These are phyloP conservation scores for Hanleya hanleyi DNA, from an alignment of 2,888 invertebrate species.

Conservation along the genomic window DNA sequence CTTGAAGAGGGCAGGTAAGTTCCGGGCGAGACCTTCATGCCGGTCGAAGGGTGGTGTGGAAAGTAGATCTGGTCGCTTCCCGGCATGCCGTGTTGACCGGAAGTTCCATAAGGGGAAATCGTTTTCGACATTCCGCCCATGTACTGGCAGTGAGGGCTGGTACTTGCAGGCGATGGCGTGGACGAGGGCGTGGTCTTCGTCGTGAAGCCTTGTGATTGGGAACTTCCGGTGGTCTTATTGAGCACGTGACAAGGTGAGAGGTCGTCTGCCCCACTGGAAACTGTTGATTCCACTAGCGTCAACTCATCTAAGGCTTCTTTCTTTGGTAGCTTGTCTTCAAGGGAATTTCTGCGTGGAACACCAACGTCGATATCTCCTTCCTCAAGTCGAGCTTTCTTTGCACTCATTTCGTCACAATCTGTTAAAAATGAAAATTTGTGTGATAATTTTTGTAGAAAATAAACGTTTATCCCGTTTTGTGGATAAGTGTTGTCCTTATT, in stretches of 20 bases:
- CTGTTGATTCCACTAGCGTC: slow-evolving; percentile 23
- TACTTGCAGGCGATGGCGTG: slow-evolving; percentile 22
- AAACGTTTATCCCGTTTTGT: too few species aligned
- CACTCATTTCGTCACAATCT: slow-evolving; percentile 14
- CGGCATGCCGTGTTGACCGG: slow-evolving; percentile 39
- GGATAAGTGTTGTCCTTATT: too few species aligned
- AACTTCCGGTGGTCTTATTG: slow-evolving; percentile 28
- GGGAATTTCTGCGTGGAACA: background rate
- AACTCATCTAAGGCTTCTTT: slow-evolving; percentile 41
- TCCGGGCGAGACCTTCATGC: slow-evolving; percentile 39
- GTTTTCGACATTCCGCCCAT: slow-evolving; percentile 39
- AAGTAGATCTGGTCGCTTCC: slow-evolving; percentile 60
- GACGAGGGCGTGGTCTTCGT: slow-evolving; percentile 24
- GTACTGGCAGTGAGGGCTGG: slow-evolving; percentile 51
- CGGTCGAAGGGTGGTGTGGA: slow-evolving; percentile 59
- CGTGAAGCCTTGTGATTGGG: slow-evolving; percentile 16
- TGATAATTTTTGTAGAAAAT: too few species aligned
- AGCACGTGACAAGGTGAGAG: slow-evolving; percentile 23
- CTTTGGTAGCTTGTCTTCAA: background rate
- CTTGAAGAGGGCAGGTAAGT: slow-evolving; percentile 55
- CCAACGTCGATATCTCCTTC: slow-evolving; percentile 34
- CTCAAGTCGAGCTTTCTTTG: slow-evolving; percentile 49
- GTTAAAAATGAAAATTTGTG: too few species aligned
- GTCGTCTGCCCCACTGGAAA: slow-evolving; percentile 18
- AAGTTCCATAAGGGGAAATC: slow-evolving; percentile 44